Evolutionary conservation across 2,797 vertebrate genomes (phyloP).

Genomic region (Lithobates pipiens): DNA sequence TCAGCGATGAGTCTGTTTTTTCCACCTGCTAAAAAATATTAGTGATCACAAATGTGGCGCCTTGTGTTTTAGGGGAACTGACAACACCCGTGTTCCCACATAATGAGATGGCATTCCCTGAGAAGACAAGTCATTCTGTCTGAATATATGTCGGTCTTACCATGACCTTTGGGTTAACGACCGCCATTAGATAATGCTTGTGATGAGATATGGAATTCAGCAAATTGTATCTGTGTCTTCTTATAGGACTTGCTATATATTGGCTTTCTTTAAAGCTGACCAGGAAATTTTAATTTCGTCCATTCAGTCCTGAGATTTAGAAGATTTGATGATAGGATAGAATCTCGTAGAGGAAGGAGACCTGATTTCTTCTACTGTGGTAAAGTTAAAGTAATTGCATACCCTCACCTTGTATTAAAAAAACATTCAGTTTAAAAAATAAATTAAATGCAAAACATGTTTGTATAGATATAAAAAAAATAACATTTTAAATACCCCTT

Average conservation of each 20-base stretch:
- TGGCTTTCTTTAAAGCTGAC: not conserved
- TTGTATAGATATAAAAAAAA: too few relatives aligned
- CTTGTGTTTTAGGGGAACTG: not conserved
- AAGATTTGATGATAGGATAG: too few relatives aligned
- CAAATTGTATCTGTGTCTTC: not conserved
- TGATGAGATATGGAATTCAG: not conserved
- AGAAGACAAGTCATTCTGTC: not conserved
- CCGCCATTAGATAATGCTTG: not conserved
- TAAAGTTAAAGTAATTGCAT: too few relatives aligned
- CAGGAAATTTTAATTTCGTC: too few relatives aligned
- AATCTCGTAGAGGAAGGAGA: too few relatives aligned
- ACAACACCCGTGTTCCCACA: not conserved
- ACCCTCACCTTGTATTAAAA: too few relatives aligned
- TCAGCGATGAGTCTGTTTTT: not conserved
- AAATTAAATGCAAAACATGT: too few relatives aligned
- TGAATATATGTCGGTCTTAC: not conserved
- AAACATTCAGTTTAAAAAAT: too few relatives aligned
- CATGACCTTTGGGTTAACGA: not conserved
- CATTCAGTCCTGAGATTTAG: too few relatives aligned
- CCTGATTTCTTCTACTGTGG: too few relatives aligned
- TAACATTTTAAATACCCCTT: too few relatives aligned
- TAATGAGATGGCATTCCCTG: not conserved
- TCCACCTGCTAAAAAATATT: slow-evolving; percentile 32
- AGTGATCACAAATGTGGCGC: not conserved
- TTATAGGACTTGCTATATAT: not conserved